Base-by-base conservation (phyloP, 2,797 vertebrate species). In the Tamandua tetradactyla region DNA sequence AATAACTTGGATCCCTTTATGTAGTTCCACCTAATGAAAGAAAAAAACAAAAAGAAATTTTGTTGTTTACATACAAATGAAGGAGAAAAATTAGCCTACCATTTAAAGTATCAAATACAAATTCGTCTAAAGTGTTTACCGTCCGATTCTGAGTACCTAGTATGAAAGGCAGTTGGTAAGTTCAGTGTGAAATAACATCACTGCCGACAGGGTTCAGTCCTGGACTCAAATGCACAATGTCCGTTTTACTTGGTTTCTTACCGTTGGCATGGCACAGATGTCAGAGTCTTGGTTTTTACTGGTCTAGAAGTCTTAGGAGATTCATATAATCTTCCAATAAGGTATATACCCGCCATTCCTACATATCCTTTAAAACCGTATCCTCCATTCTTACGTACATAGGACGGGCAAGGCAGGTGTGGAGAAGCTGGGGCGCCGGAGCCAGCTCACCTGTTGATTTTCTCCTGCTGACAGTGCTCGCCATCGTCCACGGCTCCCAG, bases 401-500 rank as follows among this genome's bases (percentile, higher is more conserved):
- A 27, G 22, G n/a, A 13, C 0, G 0, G 40, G 62, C 12, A n/a
- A 8, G 32, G 5, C 35, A 1, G 0, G n/a, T 0, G 0, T 1
- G 20, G 18, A n/a, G 15, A n/a, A 22, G 18, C 15, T 6, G 0
- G 15, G 15, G 11, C 52, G 6, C 7, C 2, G 30, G 20, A 5
- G 11, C 2, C 35, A 4, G 3, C 92, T 96, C 47, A 99, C 99
- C 99, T 99, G 99, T 99, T 99, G 82, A 99, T 99, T 92, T 99
- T 99, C 98, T 99, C 99, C 0, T 99, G 99, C 98, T 99, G 99
- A 37, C 99, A 99, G 95, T 99, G 99, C 32, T 99, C 98, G 2
- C 99, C 99, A 0, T 99, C 99, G n/a, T 99, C 99, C 0, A 99
- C 99, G 22, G 98, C 98, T n/a, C 99, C 99, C 0, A 99, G 99